phyloP scores from a whole-genome alignment of 2,888 invertebrate genomes.

The Isotomurus palustris region DNA sequence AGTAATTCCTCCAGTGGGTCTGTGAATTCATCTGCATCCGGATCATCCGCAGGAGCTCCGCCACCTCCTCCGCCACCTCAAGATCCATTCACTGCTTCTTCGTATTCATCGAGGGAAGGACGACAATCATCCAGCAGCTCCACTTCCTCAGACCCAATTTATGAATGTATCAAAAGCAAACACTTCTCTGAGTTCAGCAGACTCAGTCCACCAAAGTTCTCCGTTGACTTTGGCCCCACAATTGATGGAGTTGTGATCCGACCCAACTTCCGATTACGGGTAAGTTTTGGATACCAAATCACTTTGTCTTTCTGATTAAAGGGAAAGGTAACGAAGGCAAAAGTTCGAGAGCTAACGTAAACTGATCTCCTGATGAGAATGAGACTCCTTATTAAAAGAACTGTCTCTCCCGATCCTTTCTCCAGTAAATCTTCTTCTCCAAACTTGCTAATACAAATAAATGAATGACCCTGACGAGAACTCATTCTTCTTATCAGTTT shows the following conservation, averaged over 20 bases:
- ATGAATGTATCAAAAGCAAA: conserved; percentile 45
- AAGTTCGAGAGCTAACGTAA: too few relatives aligned
- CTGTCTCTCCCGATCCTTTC: too few relatives aligned
- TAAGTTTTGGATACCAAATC: too few relatives aligned
- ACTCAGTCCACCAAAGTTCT: conserved; percentile 44
- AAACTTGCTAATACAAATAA: too few relatives aligned
- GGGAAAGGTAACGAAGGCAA: too few relatives aligned
- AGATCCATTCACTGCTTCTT: not conserved
- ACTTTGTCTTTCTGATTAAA: too few relatives aligned
- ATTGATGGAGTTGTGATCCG: conserved; percentile 46
- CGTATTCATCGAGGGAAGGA: not conserved
- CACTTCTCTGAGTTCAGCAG: conserved; percentile 45
- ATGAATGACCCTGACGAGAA: too few relatives aligned
- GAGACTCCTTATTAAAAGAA: too few relatives aligned
- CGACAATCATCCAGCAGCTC: conserved; percentile 9
- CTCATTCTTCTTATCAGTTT: too few relatives aligned
- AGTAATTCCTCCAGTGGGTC: not conserved
- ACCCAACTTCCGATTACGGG: conserved; percentile 41
- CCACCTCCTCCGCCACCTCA: too few relatives aligned
- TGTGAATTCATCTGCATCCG: not conserved
- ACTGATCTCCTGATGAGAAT: too few relatives aligned
- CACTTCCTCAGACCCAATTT: conserved; percentile 35
- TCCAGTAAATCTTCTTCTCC: too few relatives aligned
- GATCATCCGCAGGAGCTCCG: not conserved
- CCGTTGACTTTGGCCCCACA: conserved; percentile 44